phyloP scores from a whole-genome alignment of 2,888 invertebrate genomes.

The Sarcophaga variegata region DNA sequence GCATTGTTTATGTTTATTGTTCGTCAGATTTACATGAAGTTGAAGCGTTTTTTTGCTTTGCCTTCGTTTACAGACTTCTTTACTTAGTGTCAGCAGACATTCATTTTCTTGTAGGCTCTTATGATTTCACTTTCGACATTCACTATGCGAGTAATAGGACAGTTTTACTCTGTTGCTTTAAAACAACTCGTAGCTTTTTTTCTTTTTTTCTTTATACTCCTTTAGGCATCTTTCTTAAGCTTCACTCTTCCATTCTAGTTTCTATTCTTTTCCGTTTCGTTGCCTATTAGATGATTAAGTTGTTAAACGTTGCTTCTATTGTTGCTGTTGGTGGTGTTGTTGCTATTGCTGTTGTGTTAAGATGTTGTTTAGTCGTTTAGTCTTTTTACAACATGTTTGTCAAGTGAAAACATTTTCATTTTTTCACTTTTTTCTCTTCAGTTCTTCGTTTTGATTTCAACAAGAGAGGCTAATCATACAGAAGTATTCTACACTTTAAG shows the following conservation, averaged over 20 bases:
- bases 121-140: background rate
- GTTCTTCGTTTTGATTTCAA: background rate
- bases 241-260: background rate
- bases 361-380: background rate
- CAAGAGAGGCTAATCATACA: no score
- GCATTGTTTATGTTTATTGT: no score
- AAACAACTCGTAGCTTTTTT: background rate
- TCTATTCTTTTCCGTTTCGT: background rate
- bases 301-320: background rate
- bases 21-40: no score
- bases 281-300: conserved; percentile 4
- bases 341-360: background rate
- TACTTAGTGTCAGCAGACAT: background rate
- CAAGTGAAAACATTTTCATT: conserved; percentile 7
- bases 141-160: background rate
- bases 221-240: background rate
- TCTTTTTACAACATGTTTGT: background rate
- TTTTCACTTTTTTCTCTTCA: background rate
- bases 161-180: background rate
- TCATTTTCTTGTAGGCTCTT: background rate
- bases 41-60: no score
- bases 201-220: background rate
- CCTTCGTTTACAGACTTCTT: no score
- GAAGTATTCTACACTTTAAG: no score
- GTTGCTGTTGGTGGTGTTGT: background rate